Evolutionary conservation across 2,888 invertebrate species (phyloP).

Genomic region (Philaethria dido): DNA sequence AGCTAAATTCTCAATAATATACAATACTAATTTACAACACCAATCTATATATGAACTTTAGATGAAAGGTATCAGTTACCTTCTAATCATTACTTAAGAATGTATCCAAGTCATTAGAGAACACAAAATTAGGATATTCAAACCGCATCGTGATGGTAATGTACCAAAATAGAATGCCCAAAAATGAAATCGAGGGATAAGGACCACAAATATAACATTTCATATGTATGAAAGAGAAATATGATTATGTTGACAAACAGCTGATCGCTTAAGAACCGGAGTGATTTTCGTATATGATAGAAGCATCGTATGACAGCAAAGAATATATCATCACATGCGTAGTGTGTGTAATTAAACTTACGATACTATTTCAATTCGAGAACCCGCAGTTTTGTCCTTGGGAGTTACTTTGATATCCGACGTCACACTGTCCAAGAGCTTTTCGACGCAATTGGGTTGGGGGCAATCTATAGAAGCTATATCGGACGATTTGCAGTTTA

Average conservation of each 20-base stretch:
- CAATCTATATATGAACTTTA: conserved; percentile 1
- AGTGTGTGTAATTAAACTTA: conserved; percentile 50
- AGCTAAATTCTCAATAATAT: not conserved
- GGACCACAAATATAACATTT: conserved; percentile 60
- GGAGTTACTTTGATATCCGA: conserved; percentile 51
- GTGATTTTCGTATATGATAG: conserved; percentile 1
- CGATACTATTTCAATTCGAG: conserved; percentile 49
- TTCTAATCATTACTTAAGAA: conserved; percentile 60
- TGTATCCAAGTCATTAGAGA: conserved; percentile 61
- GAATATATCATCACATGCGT: conserved; percentile 25
- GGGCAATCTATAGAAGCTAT: conserved; percentile 48
- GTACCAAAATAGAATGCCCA: conserved; percentile 83
- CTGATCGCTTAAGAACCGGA: conserved; percentile 63
- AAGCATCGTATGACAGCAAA: conserved; percentile 15
- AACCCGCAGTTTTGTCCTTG: conserved; percentile 54
- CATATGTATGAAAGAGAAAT: conserved; percentile 64
- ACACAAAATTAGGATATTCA: conserved; percentile 74
- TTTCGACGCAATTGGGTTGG: conserved; percentile 48
- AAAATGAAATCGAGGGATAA: conserved; percentile 74
- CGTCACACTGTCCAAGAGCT: conserved; percentile 51
- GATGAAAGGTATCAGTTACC: conserved; percentile 54
- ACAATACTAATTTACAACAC: not conserved
- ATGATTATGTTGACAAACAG: conserved; percentile 76
- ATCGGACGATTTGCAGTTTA: conserved; percentile 41
- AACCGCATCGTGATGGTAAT: conserved; percentile 81